These are phyloP conservation scores for Leucophora obtusa DNA, from an alignment of 2,888 invertebrate genomes.

Conservation along the genomic window DNA sequence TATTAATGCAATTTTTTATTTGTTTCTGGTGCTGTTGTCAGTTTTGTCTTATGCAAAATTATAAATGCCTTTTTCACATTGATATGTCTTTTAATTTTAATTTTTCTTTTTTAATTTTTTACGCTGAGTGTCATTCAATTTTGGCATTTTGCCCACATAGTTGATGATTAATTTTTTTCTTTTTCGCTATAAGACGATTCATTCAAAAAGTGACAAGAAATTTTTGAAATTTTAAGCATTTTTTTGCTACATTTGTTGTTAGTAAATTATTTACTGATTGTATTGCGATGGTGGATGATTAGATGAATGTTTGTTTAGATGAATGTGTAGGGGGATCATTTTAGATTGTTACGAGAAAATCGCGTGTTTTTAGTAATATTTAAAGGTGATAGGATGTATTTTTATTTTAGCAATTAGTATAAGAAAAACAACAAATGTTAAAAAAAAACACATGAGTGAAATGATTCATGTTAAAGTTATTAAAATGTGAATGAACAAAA, in stretches of 20 bases:
- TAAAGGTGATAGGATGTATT: conserved; percentile 33
- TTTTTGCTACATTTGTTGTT: conserved; percentile 46
- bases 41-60: conserved; percentile 13
- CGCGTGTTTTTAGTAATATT: conserved; percentile 12
- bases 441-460: conserved; percentile 36
- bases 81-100: conserved; percentile 30
- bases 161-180: conserved; percentile 58
- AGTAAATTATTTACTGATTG: conserved; percentile 24
- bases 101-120: conserved; percentile 31
- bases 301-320: neutral
- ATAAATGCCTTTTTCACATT: conserved; percentile 24
- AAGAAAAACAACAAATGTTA: neutral
- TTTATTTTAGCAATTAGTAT: conserved; percentile 6
- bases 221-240: conserved; percentile 60
- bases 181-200: conserved; percentile 23
- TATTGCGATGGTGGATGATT: neutral
- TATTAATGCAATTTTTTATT: conserved; percentile 12
- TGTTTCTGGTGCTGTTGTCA: neutral
- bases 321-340: conserved; percentile 29
- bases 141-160: conserved; percentile 56
- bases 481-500: conserved; percentile 26
- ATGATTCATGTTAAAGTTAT: conserved; percentile 55
- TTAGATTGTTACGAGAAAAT: conserved; percentile 30
- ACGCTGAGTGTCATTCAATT: conserved; percentile 44
- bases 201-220: conserved; percentile 48